A percentile compares a stretch with the other conserved stretches of the same genome.
Conservation (phyloP, 2,888 invertebrate species). For the Strigamia crassipes region DNA sequence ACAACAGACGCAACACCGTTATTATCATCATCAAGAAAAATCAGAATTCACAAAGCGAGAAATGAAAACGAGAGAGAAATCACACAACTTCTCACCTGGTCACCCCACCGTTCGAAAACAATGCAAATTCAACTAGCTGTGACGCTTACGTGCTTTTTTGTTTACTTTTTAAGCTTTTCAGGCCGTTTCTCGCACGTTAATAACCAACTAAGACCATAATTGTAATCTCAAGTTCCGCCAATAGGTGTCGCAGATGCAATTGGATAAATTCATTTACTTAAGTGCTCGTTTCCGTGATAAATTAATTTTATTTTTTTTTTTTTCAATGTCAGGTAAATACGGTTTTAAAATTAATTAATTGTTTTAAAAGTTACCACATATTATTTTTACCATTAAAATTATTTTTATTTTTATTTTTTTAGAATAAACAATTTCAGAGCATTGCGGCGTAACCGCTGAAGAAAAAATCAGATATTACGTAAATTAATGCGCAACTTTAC, state of each 20-base stretch:
- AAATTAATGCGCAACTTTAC: constrained; percentile 21
- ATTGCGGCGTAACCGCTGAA: background rate
- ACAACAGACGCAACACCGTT: constrained; percentile 8
- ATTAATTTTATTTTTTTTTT: background rate
- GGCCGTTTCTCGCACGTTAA: background rate
- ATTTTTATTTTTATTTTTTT: no score
- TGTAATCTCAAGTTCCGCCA: background rate
- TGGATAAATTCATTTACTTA: constrained; percentile 8
- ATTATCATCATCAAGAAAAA: constrained; percentile 13
- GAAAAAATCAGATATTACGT: background rate
- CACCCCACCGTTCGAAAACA: background rate
- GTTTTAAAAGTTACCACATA: no score
- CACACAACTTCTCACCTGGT: constrained; percentile 1
- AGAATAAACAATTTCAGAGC: background rate
- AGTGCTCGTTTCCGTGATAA: constrained; percentile 1
- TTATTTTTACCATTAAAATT: no score
- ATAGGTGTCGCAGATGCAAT: constrained; percentile 12
- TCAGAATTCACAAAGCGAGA: constrained; percentile 13
- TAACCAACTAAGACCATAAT: background rate
- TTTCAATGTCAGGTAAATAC: background rate
- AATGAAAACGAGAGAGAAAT: background rate
- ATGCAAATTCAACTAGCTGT: background rate
- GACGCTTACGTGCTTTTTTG: background rate
- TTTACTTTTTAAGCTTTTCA: background rate
- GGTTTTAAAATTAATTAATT: no score